These are phyloP conservation scores for Aplysia californica DNA, from an alignment of 1,140 invertebrate genomes.

Conservation along the genomic window DNA sequence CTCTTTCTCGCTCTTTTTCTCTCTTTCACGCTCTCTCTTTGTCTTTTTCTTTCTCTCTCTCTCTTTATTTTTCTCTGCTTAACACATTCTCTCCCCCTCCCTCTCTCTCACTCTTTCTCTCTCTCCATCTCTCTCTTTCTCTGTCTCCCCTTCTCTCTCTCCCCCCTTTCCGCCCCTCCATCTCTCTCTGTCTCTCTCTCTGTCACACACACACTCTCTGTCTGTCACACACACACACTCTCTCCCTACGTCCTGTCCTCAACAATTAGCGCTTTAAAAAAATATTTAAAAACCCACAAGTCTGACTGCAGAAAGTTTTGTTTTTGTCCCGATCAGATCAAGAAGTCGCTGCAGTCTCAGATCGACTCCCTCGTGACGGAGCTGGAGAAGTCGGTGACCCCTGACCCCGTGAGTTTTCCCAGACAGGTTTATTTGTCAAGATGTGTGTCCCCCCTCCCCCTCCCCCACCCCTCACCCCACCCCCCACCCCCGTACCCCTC, in stretches of 20 bases:
- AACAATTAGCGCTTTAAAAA: too few relatives aligned
- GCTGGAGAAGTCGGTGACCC: too few relatives aligned
- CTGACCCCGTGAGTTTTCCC: too few relatives aligned
- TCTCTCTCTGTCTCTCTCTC: constrained; percentile 1
- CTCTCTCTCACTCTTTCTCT: not conserved
- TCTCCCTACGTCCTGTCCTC: too few relatives aligned
- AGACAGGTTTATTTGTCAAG: too few relatives aligned
- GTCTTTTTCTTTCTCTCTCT: not conserved
- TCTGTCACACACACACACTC: not conserved
- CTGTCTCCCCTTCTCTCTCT: not conserved
- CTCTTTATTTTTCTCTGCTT: not conserved
- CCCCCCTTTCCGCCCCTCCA: not conserved
- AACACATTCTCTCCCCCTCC: not conserved
- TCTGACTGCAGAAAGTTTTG: too few relatives aligned
- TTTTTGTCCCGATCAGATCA: too few relatives aligned
- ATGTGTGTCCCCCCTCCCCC: not conserved
- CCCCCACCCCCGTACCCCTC: not conserved
- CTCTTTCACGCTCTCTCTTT: constrained; percentile 5
- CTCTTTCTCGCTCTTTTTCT: constrained; percentile 5
- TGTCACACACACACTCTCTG: not conserved
- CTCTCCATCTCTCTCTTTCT: not conserved
- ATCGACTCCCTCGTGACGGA: too few relatives aligned
- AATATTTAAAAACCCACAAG: too few relatives aligned
- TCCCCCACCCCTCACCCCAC: not conserved
- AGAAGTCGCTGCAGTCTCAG: too few relatives aligned